Evolutionary conservation across 2,888 invertebrate species (phyloP), one percentile per base, ranked within the genome.

Genomic region (Branchinecta sandiegonensis): DNA sequence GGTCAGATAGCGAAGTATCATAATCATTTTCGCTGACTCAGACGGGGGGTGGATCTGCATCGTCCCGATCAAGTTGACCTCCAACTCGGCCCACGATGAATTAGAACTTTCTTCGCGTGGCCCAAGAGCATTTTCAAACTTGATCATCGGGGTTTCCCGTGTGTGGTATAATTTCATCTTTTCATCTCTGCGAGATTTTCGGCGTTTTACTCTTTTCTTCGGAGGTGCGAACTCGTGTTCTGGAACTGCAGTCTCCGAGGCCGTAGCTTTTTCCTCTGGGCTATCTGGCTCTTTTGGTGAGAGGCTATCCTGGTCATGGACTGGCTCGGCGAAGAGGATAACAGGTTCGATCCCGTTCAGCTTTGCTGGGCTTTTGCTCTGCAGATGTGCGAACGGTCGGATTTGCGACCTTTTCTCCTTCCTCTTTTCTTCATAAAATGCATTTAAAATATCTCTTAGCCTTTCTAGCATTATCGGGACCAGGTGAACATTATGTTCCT

Each of bases 1-100:
- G 6, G 93, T 90, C n/a, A 99, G 82, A 77, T 95, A 99, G 73
- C 93, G 84, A 47, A 97, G 79, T 74, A 96, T 94, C 3, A 96
- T 82, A 81, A 96, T 88, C 78, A 96, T 95, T 76, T 89, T 87
- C 47, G 94, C 94, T 0, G 89, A 89, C 68, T 87, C 81, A 0
- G 90, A 91, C 3, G 93, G 86, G 9, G 97, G 97, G 77, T 89
- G 87, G 73, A 96, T 87, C 75, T 91, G 89, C 73, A 94, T 89
- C 48, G 86, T 88, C 73, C 93, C 69, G 50, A 94, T 91, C 70
- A 94, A 87, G 74, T 89, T 88, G 0, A 87, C 87, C 77, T 92
- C 89, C 82, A 93, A 84, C 78, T 92, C 91, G 0, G 89, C 89
- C 93, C 93, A 94, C 69, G 89, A 90, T 67, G 91, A 92, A 79